Evolutionary conservation across 2,888 invertebrate species (phyloP).

Genomic region (Volucella inanis): DNA sequence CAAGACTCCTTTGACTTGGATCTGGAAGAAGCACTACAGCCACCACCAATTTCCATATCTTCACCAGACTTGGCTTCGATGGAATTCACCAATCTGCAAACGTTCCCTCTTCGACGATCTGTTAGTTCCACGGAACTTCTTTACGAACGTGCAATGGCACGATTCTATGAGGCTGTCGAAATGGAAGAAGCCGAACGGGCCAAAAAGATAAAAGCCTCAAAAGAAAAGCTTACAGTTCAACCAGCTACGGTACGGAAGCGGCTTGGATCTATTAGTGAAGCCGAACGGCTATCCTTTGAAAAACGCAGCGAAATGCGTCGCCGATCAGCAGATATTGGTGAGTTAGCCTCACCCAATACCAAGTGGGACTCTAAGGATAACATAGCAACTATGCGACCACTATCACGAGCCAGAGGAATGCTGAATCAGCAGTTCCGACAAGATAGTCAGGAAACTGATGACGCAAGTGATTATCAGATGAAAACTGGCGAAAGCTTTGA

Average conservation of each 20-base stretch:
- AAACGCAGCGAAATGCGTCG: slow-evolving; percentile 83
- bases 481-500: slow-evolving; percentile 81
- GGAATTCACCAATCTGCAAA: slow-evolving; percentile 84
- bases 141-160: slow-evolving; percentile 91
- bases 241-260: slow-evolving; percentile 82
- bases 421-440: slow-evolving; percentile 75
- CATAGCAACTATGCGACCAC: slow-evolving; percentile 75
- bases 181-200: slow-evolving; percentile 87
- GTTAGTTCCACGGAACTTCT: slow-evolving; percentile 92
- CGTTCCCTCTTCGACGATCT: slow-evolving; percentile 86
- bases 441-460: slow-evolving; percentile 74
- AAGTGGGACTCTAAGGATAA: slow-evolving; percentile 82
- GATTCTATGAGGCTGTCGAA: slow-evolving; percentile 90
- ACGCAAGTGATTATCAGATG: slow-evolving; percentile 77
- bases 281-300: slow-evolving; percentile 83
- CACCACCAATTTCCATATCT: slow-evolving; percentile 92
- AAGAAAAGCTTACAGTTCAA: slow-evolving; percentile 77
- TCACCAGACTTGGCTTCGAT: slow-evolving; percentile 90
- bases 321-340: slow-evolving; percentile 83
- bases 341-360: slow-evolving; percentile 71
- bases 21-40: slow-evolving; percentile 87
- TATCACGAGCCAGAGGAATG: slow-evolving; percentile 75
- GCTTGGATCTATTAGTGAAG: slow-evolving; percentile 84
- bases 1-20: slow-evolving; percentile 86
- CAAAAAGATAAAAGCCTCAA: slow-evolving; percentile 79